Evolutionary conservation across 2,888 invertebrate species (phyloP), one percentile per base, ranked within the genome.

Genomic region (Erpobdella octoculata): DNA sequence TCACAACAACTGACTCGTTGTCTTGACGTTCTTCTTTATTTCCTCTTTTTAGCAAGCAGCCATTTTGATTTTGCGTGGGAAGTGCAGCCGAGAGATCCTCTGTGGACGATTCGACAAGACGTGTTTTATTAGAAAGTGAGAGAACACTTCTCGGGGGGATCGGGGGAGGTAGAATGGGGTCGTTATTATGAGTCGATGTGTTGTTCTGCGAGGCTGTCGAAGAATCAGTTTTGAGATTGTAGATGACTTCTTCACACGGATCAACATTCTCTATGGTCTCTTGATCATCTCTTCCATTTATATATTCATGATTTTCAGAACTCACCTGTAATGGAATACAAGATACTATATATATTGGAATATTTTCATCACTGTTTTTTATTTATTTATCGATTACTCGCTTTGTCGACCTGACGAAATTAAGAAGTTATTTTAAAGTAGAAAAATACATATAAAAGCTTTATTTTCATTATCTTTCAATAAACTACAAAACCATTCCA

Each of bases 221-320:
- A n/a, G n/a, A n/a, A n/a, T n/a, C n/a, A n/a, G n/a, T n/a, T n/a
- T 53, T 53, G 53, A 53, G 1, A 28, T 53, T 53, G 53, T 12
- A 21, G 21, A 25, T 28, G 18, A 25, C 53, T 25, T 33, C 65
- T 1, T 25, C 65, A 6, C 38, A 5, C 2, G 36, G 15, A 5
- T 25, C 65, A 21, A 2, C 48, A 41, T 67, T 46, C 31, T 67
- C 67, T 31, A 25, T 33, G n/a, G 38, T 46, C 38, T 67, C 67
- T 41, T 38, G 25, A 21, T 38, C 66, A 25, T 41, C 18, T 25
- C 25, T 46, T 25, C 41, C 18, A 9, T 67, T 21, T n/a, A 25
- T 21, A 2, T 67, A 21, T 12, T 67, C 46, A 9, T 67, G 31
- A 3, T 9, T 9, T 25, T 65, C 37, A 9, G 12, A 36, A 28